These are phyloP conservation scores for Pissodes strobi DNA, from an alignment of 1,140 invertebrate species.

Conservation along the genomic window DNA sequence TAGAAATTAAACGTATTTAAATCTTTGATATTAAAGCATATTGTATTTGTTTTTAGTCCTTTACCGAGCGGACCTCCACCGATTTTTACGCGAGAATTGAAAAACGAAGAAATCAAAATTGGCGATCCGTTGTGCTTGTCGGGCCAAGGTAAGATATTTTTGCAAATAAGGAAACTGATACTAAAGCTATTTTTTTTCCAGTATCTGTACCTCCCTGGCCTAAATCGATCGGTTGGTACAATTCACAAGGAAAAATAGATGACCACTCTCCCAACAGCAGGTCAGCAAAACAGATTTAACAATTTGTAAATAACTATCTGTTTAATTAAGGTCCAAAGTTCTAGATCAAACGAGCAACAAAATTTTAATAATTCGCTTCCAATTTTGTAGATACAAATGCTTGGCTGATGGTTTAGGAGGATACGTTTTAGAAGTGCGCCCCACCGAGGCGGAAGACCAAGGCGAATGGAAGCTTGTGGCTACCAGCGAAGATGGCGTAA, in stretches of 20 bases:
- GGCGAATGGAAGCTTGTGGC: constrained; percentile 89
- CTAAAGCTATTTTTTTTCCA: constrained; percentile 42
- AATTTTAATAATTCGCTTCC: too few relatives aligned
- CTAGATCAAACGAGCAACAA: too few relatives aligned
- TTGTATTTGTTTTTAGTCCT: constrained; percentile 36
- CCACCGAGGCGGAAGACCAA: constrained; percentile 76
- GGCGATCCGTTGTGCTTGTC: constrained; percentile 71
- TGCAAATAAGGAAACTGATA: not conserved
- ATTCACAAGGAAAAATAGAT: constrained; percentile 76
- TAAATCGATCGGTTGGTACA: constrained; percentile 79
- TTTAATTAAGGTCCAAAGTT: not conserved
- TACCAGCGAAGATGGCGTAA: constrained; percentile 70
- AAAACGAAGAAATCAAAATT: constrained; percentile 74
- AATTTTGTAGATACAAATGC: constrained; percentile 62
- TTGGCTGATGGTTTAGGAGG: constrained; percentile 80
- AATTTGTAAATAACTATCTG: not conserved
- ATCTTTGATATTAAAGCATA: too few relatives aligned
- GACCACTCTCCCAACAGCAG: constrained; percentile 60
- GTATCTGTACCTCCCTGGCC: constrained; percentile 83
- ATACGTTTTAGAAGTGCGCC: constrained; percentile 73
- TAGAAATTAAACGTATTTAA: too few relatives aligned
- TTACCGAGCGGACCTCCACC: constrained; percentile 67
- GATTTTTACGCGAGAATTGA: constrained; percentile 72
- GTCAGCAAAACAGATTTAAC: too few relatives aligned
- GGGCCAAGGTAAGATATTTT: constrained; percentile 67